Evolutionary conservation across 2,797 vertebrate species (phyloP).

Genomic region (Sebastolobus alascanus): DNA sequence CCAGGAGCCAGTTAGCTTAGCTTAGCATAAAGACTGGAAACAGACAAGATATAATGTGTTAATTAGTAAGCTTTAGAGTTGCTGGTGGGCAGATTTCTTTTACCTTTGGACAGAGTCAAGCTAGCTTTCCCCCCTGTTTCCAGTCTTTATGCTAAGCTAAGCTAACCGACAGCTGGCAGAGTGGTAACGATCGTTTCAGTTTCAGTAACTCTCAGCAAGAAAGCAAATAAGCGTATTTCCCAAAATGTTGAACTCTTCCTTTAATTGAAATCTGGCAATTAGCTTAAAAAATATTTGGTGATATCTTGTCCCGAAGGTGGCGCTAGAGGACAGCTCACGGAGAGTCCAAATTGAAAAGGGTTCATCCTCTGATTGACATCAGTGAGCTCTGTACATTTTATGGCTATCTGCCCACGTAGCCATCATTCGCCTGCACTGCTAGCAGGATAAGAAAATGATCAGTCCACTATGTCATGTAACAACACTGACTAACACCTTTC

Average conservation of each 20-base stretch:
- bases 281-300: background rate
- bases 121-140: background rate
- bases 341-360: background rate
- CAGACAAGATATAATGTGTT: background rate
- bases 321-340: constrained; percentile 11
- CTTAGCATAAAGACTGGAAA: background rate
- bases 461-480: background rate
- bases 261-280: background rate
- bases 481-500: background rate
- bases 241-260: background rate
- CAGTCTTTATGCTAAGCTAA: constrained; percentile 3
- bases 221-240: background rate
- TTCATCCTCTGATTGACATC: constrained; percentile 20
- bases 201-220: background rate
- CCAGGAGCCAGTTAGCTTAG: background rate
- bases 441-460: background rate
- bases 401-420: constrained; percentile 11
- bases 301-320: constrained; percentile 34
- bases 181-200: background rate
- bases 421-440: background rate
- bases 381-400: constrained; percentile 13
- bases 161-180: background rate
- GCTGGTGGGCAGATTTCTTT: background rate
- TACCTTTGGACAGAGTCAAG: background rate
- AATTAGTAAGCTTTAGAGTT: background rate